Conservation (phyloP, 2,113 vertebrate genomes). For the Camarhynchus parvulus region DNA sequence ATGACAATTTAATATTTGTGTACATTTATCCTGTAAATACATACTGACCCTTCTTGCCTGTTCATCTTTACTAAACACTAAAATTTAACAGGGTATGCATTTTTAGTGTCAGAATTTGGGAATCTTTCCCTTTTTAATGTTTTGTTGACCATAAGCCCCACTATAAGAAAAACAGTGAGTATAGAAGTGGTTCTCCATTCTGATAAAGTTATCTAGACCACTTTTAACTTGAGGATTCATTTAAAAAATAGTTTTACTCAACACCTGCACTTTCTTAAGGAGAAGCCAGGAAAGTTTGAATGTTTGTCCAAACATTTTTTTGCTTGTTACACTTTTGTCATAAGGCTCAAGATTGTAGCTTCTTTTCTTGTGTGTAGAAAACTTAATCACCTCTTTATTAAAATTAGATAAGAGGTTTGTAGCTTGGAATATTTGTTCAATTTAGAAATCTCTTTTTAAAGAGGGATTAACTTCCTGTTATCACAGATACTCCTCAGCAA, state of each 20-base stretch:
- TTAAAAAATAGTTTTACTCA: not conserved
- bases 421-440: not conserved
- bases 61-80: not conserved
- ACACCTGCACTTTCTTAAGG: not conserved
- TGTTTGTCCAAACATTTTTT: not conserved
- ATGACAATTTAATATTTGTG: not conserved
- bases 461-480: not conserved
- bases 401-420: not conserved
- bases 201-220: not conserved
- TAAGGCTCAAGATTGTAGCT: not conserved
- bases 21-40: not conserved
- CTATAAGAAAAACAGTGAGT: not conserved
- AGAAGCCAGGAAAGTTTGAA: not conserved
- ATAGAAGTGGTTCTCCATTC: not conserved
- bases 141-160: not conserved
- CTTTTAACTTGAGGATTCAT: not conserved
- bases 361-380: not conserved
- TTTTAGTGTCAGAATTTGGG: not conserved
- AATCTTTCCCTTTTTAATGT: not conserved
- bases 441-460: not conserved
- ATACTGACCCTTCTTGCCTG: not conserved
- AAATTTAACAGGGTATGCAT: not conserved
- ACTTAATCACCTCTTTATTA: not conserved
- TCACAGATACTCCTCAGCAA: not conserved
- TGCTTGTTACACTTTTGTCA: not conserved